Percentiles rank a stretch among this genome's conserved stretches.
phyloP scores from a whole-genome alignment of 53 echinoderm and acorn worm species.

The Paracentrotus lividus region DNA sequence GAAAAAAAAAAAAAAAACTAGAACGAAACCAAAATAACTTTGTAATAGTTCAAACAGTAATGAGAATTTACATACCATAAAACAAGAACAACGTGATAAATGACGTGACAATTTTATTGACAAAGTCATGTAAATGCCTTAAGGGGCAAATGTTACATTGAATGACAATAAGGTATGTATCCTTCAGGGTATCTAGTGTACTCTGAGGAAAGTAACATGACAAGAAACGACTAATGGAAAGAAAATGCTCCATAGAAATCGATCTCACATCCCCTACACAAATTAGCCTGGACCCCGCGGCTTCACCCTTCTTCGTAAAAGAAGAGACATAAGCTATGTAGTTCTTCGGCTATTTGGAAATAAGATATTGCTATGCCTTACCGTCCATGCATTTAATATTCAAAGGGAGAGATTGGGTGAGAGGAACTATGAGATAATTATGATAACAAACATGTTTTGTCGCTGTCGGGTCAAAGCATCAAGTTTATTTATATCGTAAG shows the following conservation, averaged over 20 bases:
- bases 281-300: background rate
- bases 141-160: background rate
- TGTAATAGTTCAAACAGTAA: too few species aligned
- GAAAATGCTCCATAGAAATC: slow-evolving; percentile 46
- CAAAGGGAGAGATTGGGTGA: background rate
- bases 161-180: background rate
- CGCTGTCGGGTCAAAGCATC: background rate
- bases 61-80: too few species aligned
- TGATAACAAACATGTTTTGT: background rate
- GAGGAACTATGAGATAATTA: slow-evolving; percentile 8
- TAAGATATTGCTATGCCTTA: slow-evolving; percentile 24
- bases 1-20: too few species aligned
- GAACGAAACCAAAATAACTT: too few species aligned
- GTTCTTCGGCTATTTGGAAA: background rate
- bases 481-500: background rate
- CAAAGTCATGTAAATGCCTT: background rate
- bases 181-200: background rate
- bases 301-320: background rate
- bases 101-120: too few species aligned
- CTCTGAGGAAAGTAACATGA: background rate
- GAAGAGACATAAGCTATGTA: background rate
- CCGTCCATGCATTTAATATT: background rate
- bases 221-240: slow-evolving; percentile 31
- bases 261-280: background rate
- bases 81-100: too few species aligned